Evolutionary conservation across 2,888 invertebrate genomes (phyloP).

Genomic region (Hypomecis punctinalis): DNA sequence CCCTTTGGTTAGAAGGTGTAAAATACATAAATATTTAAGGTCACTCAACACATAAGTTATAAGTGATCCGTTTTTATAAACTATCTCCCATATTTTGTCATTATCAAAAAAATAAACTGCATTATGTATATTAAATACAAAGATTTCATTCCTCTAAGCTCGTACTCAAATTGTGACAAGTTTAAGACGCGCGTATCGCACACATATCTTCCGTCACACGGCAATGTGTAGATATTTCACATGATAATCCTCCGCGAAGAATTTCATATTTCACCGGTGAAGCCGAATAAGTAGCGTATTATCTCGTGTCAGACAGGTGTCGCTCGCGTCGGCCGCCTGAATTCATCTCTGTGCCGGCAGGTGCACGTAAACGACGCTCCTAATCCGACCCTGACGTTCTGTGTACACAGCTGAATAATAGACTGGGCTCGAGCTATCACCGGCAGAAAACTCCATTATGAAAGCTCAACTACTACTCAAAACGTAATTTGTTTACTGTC

Average conservation of each 20-base stretch:
- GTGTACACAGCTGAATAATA: conserved; percentile 54
- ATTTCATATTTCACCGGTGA: conserved; percentile 78
- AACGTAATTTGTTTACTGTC: conserved; percentile 45
- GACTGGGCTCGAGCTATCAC: conserved; percentile 53
- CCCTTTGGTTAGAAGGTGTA: too few species aligned
- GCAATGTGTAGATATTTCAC: conserved; percentile 50
- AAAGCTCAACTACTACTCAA: conserved; percentile 43
- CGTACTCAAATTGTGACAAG: conserved; percentile 33
- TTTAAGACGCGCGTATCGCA: conserved; percentile 37
- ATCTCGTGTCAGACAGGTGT: conserved; percentile 80
- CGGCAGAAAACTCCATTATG: conserved; percentile 54
- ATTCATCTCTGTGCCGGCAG: conserved; percentile 76
- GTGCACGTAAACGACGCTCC: conserved; percentile 70
- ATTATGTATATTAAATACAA: conserved; percentile 8
- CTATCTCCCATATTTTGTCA: background rate
- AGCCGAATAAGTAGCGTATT: conserved; percentile 78
- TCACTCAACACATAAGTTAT: too few species aligned
- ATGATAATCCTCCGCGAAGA: conserved; percentile 70
- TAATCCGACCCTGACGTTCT: conserved; percentile 69
- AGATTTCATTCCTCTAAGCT: conserved; percentile 16
- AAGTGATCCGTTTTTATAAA: too few species aligned
- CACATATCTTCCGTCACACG: conserved; percentile 39
- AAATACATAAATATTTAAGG: too few species aligned
- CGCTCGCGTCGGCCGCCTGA: conserved; percentile 73
- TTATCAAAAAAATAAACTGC: background rate